Conservation (phyloP, 2,888 invertebrate species). For the Blastobasis lacticolella region DNA sequence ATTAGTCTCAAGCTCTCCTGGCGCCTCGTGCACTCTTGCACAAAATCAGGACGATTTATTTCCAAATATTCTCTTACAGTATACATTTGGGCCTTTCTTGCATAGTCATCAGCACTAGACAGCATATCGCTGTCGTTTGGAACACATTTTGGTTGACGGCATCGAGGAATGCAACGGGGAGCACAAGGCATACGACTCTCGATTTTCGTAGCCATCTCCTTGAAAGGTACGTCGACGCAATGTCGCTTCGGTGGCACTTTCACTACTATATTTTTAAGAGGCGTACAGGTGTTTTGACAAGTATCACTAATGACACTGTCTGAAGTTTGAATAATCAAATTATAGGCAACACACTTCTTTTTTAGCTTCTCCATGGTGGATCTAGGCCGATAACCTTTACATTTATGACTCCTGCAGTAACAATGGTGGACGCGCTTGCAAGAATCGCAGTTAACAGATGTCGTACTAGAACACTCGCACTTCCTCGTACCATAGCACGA, state of each 20-base stretch:
- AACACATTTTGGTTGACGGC: constrained; percentile 37
- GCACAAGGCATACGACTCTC: constrained; percentile 28
- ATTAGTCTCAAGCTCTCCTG: constrained; percentile 53
- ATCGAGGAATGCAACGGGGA: constrained; percentile 22
- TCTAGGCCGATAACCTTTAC: constrained; percentile 39
- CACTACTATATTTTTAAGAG: constrained; percentile 51
- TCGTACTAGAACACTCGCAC: constrained; percentile 51
- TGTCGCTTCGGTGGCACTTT: constrained; percentile 52
- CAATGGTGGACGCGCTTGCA: constrained; percentile 49
- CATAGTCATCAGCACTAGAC: constrained; percentile 46
- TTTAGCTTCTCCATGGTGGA: constrained; percentile 34
- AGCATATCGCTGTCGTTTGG: constrained; percentile 47
- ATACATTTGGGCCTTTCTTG: constrained; percentile 36
- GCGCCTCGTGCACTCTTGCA: constrained; percentile 50
- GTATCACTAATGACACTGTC: constrained; percentile 52
- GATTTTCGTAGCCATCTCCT: constrained; percentile 40
- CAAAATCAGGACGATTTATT: constrained; percentile 81
- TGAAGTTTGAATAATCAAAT: constrained; percentile 61
- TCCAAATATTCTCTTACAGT: constrained; percentile 81
- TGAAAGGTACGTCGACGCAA: constrained; percentile 30
- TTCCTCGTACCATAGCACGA: constrained; percentile 27
- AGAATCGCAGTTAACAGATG: constrained; percentile 49
- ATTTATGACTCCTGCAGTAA: constrained; percentile 43
- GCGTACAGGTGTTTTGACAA: constrained; percentile 24
- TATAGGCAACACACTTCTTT: constrained; percentile 59